These are phyloP conservation scores for Syngnathus floridae DNA, from an alignment of 2,113 vertebrate species.

Conservation along the genomic window DNA sequence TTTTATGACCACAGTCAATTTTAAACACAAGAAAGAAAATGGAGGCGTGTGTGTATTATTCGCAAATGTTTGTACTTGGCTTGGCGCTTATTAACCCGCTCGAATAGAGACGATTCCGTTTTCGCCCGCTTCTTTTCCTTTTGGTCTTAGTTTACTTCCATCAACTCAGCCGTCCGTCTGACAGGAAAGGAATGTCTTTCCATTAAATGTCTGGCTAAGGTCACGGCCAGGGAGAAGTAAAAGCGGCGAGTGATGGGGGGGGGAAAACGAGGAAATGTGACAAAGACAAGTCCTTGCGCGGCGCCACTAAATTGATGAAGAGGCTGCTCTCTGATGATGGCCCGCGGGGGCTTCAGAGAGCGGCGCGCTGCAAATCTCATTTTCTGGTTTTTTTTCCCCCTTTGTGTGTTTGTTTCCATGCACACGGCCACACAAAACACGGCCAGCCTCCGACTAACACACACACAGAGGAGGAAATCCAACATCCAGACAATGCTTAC, in stretches of 20 bases:
- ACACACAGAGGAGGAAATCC: not conserved
- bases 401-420: not conserved
- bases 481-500: constrained; percentile 8
- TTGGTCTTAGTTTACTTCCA: constrained; percentile 36
- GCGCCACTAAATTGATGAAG: constrained; percentile 56
- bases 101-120: not conserved
- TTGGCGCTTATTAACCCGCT: not conserved
- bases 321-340: constrained; percentile 35
- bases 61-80: not conserved
- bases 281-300: constrained; percentile 21
- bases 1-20: too few relatives aligned
- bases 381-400: not conserved
- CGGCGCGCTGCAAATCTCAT: constrained; percentile 40
- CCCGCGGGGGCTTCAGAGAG: constrained; percentile 31
- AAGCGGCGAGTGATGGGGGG: constrained; percentile 6
- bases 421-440: constrained; percentile 11
- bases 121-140: constrained; percentile 15
- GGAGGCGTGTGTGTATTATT: too few relatives aligned
- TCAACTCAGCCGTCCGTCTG: constrained; percentile 22
- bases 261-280: constrained; percentile 16
- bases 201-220: constrained; percentile 52
- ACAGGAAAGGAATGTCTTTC: constrained; percentile 44
- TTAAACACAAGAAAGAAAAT: not conserved
- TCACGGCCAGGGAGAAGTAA: constrained; percentile 19
- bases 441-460: not conserved